Evolutionary conservation across 2,113 vertebrate genomes (phyloP), one percentile per base, ranked within the genome.

Genomic region (Beaufortia kweichowensis): DNA sequence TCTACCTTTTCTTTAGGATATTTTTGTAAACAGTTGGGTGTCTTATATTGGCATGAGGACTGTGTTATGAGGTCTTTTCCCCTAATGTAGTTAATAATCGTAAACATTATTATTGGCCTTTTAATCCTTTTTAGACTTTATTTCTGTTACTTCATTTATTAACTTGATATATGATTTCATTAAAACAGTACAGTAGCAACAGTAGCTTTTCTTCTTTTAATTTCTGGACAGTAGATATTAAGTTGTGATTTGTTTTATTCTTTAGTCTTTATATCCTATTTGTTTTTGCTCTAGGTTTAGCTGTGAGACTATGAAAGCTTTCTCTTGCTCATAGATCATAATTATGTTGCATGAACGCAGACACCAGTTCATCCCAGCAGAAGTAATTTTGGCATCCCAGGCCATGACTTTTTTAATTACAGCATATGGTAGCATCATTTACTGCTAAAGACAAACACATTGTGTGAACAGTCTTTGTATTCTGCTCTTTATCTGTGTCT

Each of bases 261-360:
- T 23, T 21, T 2, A 15, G 50, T 63, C 19, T 65, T 17, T 61
- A 41, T 28, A 28, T 19, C 14, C 26, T n/a, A 2, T 1, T 41
- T 65, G 21, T 26, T 56, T 35, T 65, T 53, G 61, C 19, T 62
- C 31, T 63, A 24, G 19, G 1, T 24, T 35, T 53, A 21, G 14
- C 33, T 57, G n/a, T 64, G n/a, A 64, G 83, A 87, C 63, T 50
- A 4, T 29, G 60, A 39, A 55, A 15, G 12, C 48, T 55, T 55
- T 33, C 31, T 57, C 84, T 83, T 82, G 4, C 41, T 15, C 26
- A 72, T 82, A 82, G 72, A 76, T 60, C 3, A 39, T 85, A 66
- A 21, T 78, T 79, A 73, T 80, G 21, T n/a, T 66, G 56, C 60
- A 84, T 68, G 78, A 33, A 53, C 57, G 63, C 56, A 55, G 28